Evolutionary conservation across 1,140 invertebrate species (phyloP), one percentile per base, ranked within the genome.

Genomic region (Vanessa atalanta): DNA sequence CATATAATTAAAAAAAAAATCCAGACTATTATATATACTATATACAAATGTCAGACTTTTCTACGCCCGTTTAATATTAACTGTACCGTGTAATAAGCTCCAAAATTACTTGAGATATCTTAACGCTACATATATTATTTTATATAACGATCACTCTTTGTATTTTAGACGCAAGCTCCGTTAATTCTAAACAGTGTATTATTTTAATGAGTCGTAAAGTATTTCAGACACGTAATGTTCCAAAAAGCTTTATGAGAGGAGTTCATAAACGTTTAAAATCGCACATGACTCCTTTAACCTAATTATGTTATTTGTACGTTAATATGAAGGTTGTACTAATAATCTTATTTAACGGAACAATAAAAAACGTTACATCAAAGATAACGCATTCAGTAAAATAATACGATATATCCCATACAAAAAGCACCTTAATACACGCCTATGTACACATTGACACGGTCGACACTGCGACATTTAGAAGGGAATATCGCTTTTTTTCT

Each of bases 181-280:
- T 77, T 69, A 79, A 80, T 78, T 84, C 72, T 68, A 70, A 82
- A 73, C 79, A 79, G 64, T 77, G 71, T 83, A 73, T 80, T 80
- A 82, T 77, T 82, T 88, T 87, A 86, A 88, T 81, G 81, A 80
- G 31, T 77, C 84, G 78, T 88, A 84, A 87, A 88, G 66, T 53
- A 72, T 78, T 73, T 78, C 65, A 82, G 78, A 72, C 71, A 63
- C 55, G 66, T 60, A 78, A 79, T 78, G 77, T 81, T 83, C 71
- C 61, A 53, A 78, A 65, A 69, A 68, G 69, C 74, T 76, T 76
- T 76, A 69, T 72, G 74, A 76, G 66, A 23, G 50, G 63, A 67
- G 70, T 75, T 75, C 60, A 71, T 65, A 75, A 60, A 64, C 70
- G 60, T 76, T 76, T 76, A 68, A 76, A 76, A 77, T 70, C 63